A percentile compares a stretch with the other conserved stretches of the same genome.
Evolutionary conservation across 2,113 vertebrate genomes (phyloP).

Genomic region (Apaloderma vittatum): DNA sequence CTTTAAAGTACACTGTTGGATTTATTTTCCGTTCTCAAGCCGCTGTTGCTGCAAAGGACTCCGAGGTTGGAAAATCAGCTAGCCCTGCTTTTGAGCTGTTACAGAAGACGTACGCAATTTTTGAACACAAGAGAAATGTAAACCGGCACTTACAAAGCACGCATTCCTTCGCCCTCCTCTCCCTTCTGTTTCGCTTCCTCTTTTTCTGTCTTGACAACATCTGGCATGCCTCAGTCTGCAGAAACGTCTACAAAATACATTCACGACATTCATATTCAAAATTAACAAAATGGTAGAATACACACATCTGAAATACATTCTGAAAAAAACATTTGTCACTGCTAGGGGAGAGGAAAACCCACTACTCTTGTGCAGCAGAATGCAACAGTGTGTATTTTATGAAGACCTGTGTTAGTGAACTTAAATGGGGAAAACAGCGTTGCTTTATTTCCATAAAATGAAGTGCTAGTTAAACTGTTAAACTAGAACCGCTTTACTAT

Average conservation of each 20-base stretch:
- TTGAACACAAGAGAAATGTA: background rate
- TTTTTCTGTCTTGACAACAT: background rate
- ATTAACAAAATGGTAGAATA: background rate
- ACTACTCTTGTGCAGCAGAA: background rate
- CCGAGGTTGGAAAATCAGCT: background rate
- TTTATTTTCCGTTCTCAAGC: background rate
- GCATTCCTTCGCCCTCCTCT: background rate
- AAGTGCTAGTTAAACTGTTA: background rate
- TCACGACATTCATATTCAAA: background rate
- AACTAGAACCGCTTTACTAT: background rate
- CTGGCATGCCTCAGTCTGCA: background rate
- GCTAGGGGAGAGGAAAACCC: background rate
- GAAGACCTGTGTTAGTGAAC: background rate
- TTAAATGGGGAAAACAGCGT: background rate
- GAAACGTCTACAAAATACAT: background rate
- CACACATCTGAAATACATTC: background rate
- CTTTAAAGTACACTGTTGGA: background rate
- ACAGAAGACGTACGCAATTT: background rate
- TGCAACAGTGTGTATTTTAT: background rate
- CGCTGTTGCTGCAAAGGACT: background rate
- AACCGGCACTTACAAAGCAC: background rate
- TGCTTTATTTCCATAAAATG: conserved; percentile 26
- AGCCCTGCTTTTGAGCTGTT: background rate
- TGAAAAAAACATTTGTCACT: conserved; percentile 21
- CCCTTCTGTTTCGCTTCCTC: background rate